Evolutionary conservation across 2,113 vertebrate genomes (phyloP), one percentile per base, ranked within the genome.

Genomic region (Sterrhoptilus dennistouni): DNA sequence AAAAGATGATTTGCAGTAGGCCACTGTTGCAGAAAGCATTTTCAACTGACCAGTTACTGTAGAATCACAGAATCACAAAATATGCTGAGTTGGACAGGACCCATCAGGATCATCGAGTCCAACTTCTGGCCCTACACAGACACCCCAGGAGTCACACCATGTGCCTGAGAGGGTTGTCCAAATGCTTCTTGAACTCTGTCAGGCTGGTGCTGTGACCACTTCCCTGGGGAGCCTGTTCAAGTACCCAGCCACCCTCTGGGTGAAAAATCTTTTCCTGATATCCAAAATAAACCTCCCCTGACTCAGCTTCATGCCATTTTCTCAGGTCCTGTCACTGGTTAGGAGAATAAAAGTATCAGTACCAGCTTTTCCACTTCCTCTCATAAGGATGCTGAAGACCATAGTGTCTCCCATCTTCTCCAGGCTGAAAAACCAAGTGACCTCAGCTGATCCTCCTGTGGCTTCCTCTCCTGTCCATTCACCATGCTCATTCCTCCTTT

Each of bases 91-190:
- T 66, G 23, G 19, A 66, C 59, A 33, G 19, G 27, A 65, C 33
- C 18, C 22, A 33, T 31, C 14, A 57, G 50, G 18, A 50, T 50
- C 31, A 36, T 12, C 0, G 0, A 50, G 3, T 36, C 31, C 50
- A 50, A 3, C 18, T 36, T 3, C 44, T 57, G 22, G 12, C 18
- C 22, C 31, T 72, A 10, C 18, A 19, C 27, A 50, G 44, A 36
- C 14, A 42, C 18, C 21, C 14, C 33, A 65, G 4, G 66, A 64
- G 6, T 72, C 44, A 65, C 50, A 50, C 19, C 9, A 0, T 6
- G 35, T 80, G 22, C 22, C 42, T 18, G 6, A 65, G 18, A 65
- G 14, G 3, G 5, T 3, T 59, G 35, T 52, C 22, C 68, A 72
- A 81, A 59, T 2, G 8, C 19, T 11, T 28, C 68, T 59, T 65